Evolutionary conservation across 2,113 vertebrate genomes (phyloP).

Genomic region (Martes martes): DNA sequence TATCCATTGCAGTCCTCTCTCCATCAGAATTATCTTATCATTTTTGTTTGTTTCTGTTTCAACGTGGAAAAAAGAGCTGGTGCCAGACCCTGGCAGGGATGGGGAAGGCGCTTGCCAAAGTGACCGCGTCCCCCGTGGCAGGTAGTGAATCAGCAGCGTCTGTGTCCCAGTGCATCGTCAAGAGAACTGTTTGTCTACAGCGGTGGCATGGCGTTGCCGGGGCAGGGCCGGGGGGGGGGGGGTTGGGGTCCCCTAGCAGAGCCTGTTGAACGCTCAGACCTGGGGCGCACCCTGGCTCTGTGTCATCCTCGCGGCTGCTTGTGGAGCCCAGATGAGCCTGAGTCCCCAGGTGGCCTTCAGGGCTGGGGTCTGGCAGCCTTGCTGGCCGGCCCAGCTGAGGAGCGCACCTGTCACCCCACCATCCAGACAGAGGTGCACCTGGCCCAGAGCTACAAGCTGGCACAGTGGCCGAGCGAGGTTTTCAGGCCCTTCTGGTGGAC

Average conservation of each 20-base stretch:
- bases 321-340: background rate
- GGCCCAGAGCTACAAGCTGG: background rate
- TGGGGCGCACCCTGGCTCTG: background rate
- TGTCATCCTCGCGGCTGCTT: background rate
- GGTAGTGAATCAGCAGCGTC: slow-evolving; percentile 24
- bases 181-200: background rate
- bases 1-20: slow-evolving; percentile 55
- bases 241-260: no score
- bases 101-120: slow-evolving; percentile 49
- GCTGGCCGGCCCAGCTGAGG: background rate
- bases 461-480: accelerated
- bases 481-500: background rate
- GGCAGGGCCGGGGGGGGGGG: background rate
- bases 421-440: background rate
- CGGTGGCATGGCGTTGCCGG: background rate
- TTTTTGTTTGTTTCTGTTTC: slow-evolving; percentile 75
- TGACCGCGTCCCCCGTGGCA: slow-evolving; percentile 19
- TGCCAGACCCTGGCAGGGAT: slow-evolving; percentile 50
- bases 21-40: slow-evolving; percentile 68
- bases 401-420: background rate
- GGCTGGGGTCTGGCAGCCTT: background rate
- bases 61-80: slow-evolving; percentile 72
- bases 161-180: slow-evolving; percentile 2
- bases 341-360: background rate
- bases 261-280: background rate